Evolutionary conservation across 1,140 invertebrate species (phyloP).

Genomic region (Drosophila watanabei): DNA sequence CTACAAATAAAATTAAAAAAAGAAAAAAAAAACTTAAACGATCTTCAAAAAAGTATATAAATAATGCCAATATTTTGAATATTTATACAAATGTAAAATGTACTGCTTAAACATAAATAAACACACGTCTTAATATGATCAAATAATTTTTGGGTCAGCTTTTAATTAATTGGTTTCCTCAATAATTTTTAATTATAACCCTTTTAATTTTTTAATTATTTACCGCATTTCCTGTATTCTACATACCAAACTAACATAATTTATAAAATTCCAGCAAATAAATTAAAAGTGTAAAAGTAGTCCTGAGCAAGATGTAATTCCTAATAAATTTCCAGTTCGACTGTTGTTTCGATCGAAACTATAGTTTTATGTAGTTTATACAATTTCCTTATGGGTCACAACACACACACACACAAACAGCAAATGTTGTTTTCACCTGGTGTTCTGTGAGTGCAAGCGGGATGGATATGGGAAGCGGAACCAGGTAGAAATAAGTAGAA

Average conservation of each 20-base stretch:
- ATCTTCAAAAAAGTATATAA: background rate
- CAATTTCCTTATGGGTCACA: constrained; percentile 5
- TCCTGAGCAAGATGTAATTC: constrained; percentile 19
- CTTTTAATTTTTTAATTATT: background rate
- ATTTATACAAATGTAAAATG: background rate
- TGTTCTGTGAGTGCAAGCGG: constrained; percentile 1
- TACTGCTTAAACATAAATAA: background rate
- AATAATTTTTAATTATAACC: background rate
- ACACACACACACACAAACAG: background rate
- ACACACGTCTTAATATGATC: background rate
- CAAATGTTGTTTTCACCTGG: constrained; percentile 9
- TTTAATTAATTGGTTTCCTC: background rate
- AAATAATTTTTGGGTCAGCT: too few species aligned
- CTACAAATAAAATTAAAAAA: too few species aligned
- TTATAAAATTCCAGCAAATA: background rate
- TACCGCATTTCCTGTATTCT: background rate
- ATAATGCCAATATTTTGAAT: background rate
- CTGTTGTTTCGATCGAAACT: constrained; percentile 24
- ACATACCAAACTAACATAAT: background rate
- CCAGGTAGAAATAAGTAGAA: constrained; percentile 57
- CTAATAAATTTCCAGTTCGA: constrained; percentile 17
- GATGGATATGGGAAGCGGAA: constrained; percentile 15
- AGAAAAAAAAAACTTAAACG: background rate
- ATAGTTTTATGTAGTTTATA: constrained; percentile 8
- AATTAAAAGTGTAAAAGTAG: background rate